Base-by-base conservation (phyloP, 53 echinoderm and acorn worm genomes). In the Hippasteria phrygiana region DNA sequence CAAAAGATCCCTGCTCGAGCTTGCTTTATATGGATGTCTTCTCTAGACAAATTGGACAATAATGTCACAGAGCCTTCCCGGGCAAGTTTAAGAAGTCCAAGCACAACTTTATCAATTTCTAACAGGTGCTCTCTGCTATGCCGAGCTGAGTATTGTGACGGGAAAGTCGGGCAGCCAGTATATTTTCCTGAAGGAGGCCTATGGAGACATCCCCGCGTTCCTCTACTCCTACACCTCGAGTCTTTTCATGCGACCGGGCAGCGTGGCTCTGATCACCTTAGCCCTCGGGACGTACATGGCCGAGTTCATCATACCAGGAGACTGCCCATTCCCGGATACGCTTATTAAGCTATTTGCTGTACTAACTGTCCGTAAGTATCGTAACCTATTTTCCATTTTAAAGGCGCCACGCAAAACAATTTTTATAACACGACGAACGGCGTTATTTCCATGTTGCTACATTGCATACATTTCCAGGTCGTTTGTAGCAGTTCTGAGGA, bases 201-300 rank as follows among this genome's bases (percentile, higher is more conserved):
- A 90, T 48, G 96, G 96, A 24, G 83, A 94, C 1, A 65, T 96
- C 34, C 96, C 96, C 5, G 96, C 93, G 2, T 96, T 94, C 66
- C 56, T 96, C 26, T 96, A 94, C 62, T 86, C 96, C 20, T 96
- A 94, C 94, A 96, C 96, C 26, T 96, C 92, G 72, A 96, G 89
- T 39, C 65, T 94, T 12, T 85, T 96, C 73, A 93, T 89, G 73
- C 93, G 94, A 54, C 94, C 96, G 5, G 93, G 94, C 5, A 84
- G 91, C 16, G 89, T 91, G 46, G 93, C 96, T 41, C 82, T 94
- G 43, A 89, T 94, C 13, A 87, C 94, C 14, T 90, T 96, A 17
- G 90, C 91, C 62, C 89, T 95, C 27, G 96, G 94, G 1, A 91
- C 94, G 40, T 96, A 96, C 86, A 84, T 94, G 20, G 93, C 93